Evolutionary conservation across 2,113 vertebrate genomes (phyloP), one percentile per base, ranked within the genome.

Genomic region (Sialia sialis): DNA sequence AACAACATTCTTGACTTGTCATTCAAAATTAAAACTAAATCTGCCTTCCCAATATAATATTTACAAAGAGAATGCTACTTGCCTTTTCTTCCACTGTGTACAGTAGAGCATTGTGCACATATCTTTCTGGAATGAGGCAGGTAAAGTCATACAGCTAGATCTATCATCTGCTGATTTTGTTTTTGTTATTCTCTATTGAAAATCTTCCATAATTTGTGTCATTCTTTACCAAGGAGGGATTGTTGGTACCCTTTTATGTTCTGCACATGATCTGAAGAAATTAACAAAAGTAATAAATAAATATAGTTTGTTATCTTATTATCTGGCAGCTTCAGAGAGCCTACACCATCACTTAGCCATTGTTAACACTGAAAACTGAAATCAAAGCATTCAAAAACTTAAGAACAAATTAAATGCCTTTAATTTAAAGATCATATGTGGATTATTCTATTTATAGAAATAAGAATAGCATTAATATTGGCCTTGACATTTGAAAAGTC

Each of bases 11-110:
- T 85, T 87, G 58, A 69, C 69, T 95, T 96, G 87, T 93, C 93
- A 95, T 96, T 96, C 95, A 97, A 95, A 97, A 95, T 95, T 95
- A 94, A 96, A 97, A 89, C 44, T 66, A 95, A 94, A 94, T 89
- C 81, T 94, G 62, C 36, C 58, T 94, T 95, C 74, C 77, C 91
- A 94, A 91, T 96, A 91, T 94, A 95, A 91, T 96, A 95, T 95
- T 95, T 93, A 91, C 94, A 91, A 94, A 96, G 89, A 76, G 58
- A 95, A 95, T 89, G 58, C 9, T 84, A 89, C 81, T 88, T 92
- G 48, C 32, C 5, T 88, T 77, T 89, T 87, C n/a, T 92, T 93
- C 25, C 51, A 60, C 10, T 66, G 21, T 87, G 59, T 90, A 51
- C 62, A 95, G 73, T 39, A 64, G 21, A 63, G 11, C 46, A 64